A percentile compares a stretch with the other conserved stretches of the same genome.
phyloP scores from a whole-genome alignment of 53 echinoderm and acorn worm genomes.

The Paracentrotus lividus region DNA sequence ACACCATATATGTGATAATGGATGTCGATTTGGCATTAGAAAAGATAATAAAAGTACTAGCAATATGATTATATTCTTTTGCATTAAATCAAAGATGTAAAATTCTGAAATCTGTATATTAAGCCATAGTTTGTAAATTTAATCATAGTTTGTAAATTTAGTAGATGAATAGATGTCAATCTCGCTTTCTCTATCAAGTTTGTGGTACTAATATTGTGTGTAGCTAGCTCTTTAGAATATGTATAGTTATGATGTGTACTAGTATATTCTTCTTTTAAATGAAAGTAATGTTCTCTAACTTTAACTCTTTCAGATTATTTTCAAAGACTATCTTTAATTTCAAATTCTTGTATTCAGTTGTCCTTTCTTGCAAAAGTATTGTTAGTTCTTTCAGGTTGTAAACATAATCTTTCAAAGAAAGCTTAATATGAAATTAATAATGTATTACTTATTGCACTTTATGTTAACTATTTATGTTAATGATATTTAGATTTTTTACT shows the following conservation, averaged over 20 bases:
- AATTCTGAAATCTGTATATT: constrained; percentile 21
- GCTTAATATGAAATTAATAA: background rate
- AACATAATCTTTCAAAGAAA: background rate
- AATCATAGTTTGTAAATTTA: constrained; percentile 12
- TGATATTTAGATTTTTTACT: too few relatives aligned
- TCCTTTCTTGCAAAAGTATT: background rate
- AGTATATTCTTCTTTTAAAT: background rate
- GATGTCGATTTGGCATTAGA: background rate
- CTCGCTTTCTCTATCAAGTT: background rate
- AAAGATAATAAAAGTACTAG: constrained; percentile 11
- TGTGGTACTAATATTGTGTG: background rate
- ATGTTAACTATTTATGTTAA: background rate
- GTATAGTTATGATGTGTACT: background rate
- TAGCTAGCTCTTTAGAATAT: background rate
- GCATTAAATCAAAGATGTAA: background rate
- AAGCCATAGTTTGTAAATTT: constrained; percentile 26
- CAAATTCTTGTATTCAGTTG: background rate
- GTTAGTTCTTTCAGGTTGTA: background rate
- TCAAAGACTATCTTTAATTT: background rate
- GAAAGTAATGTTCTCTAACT: background rate
- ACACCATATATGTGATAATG: background rate
- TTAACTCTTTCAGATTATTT: background rate
- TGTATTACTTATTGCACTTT: background rate
- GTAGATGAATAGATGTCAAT: background rate
- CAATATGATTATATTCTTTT: background rate